Evolutionary conservation across 1,140 invertebrate genomes (phyloP).

Genomic region (Lordiphosa stackelbergi): DNA sequence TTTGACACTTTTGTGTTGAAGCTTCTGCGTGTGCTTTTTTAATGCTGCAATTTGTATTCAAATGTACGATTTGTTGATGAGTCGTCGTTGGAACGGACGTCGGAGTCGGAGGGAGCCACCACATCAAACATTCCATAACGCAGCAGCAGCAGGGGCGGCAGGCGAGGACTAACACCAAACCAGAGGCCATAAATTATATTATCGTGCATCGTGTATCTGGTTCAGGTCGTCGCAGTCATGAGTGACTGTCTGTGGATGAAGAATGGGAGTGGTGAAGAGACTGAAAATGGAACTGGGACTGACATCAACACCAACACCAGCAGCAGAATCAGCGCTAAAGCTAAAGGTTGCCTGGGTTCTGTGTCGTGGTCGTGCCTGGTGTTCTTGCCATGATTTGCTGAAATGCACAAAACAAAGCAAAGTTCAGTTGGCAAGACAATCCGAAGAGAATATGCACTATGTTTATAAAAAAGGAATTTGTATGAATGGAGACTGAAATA

Average conservation of each 20-base stretch:
- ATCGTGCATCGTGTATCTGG: slow-evolving; percentile 73
- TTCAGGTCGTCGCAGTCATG: slow-evolving; percentile 72
- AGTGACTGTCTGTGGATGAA: slow-evolving; percentile 51
- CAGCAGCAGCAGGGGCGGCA: slow-evolving; percentile 5
- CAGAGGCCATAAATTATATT: slow-evolving; percentile 72
- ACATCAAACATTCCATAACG: slow-evolving; percentile 69
- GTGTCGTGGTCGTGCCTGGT: slow-evolving; percentile 54
- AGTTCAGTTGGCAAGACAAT: neutral
- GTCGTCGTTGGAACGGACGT: slow-evolving; percentile 12
- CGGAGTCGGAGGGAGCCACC: slow-evolving; percentile 7
- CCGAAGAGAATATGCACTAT: slow-evolving; percentile 5
- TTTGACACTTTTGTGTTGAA: slow-evolving; percentile 64
- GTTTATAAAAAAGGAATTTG: too few relatives aligned
- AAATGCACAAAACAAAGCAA: slow-evolving; percentile 36
- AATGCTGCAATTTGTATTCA: slow-evolving; percentile 72
- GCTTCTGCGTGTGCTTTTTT: slow-evolving; percentile 45
- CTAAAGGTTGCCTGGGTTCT: slow-evolving; percentile 26
- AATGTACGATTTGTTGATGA: slow-evolving; percentile 71
- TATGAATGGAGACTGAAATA: too few relatives aligned
- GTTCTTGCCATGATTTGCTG: slow-evolving; percentile 55
- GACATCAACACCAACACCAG: slow-evolving; percentile 29
- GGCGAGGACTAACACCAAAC: slow-evolving; percentile 50
- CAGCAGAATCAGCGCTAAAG: slow-evolving; percentile 19
- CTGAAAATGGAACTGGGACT: slow-evolving; percentile 14
- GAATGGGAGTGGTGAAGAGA: neutral